A percentile compares a stretch with the other conserved stretches of the same genome.
These are phyloP conservation scores for Agrochola litura DNA, from an alignment of 2,888 invertebrate species.

Conservation along the genomic window DNA sequence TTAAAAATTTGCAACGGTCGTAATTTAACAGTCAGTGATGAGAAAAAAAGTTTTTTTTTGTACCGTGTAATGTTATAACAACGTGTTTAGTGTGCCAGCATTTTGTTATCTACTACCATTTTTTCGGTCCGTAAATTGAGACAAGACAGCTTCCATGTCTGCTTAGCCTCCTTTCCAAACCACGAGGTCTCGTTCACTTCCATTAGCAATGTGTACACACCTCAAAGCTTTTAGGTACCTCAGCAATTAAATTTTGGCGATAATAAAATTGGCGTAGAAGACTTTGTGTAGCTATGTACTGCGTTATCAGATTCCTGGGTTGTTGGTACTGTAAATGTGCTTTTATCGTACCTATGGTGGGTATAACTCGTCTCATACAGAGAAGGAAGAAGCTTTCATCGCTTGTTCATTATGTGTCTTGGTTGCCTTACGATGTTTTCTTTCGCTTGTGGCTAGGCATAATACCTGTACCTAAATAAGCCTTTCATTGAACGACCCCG, in stretches of 20 bases:
- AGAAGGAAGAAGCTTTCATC: background rate
- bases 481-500: background rate
- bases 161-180: conserved; percentile 18
- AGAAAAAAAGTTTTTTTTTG: background rate
- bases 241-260: conserved; percentile 41
- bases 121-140: conserved; percentile 3
- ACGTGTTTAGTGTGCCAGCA: background rate
- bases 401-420: background rate
- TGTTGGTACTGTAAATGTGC: background rate
- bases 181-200: conserved; percentile 38
- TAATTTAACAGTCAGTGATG: background rate
- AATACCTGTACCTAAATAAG: background rate
- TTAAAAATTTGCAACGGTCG: background rate
- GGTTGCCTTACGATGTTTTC: background rate
- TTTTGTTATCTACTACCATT: background rate
- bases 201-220: conserved; percentile 56
- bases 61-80: background rate
- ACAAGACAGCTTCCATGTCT: conserved; percentile 32
- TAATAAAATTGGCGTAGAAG: conserved; percentile 43
- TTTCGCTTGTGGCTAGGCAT: background rate
- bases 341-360: background rate
- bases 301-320: conserved; percentile 14
- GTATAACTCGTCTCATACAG: background rate
- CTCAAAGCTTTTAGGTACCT: conserved; percentile 52
- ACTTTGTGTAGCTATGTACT: conserved; percentile 20